Evolutionary conservation across 2,888 invertebrate species (phyloP).

Genomic region (Brachylomia viminalis): DNA sequence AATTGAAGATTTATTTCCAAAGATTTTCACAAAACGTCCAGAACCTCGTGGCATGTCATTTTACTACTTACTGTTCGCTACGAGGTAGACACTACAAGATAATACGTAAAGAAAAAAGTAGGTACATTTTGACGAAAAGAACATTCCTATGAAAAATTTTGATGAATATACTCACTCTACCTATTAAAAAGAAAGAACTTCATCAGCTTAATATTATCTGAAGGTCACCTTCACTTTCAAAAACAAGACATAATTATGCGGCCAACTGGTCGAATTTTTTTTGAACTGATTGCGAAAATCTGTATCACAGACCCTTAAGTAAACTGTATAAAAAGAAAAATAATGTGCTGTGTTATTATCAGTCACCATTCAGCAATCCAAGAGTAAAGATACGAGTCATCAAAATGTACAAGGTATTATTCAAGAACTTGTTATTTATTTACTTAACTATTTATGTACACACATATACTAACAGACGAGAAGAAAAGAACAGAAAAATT

Average conservation of each 20-base stretch:
- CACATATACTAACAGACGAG: too few species aligned
- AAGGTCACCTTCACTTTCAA: conserved; percentile 35
- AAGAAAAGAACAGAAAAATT: too few species aligned
- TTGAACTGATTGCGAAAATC: conserved; percentile 16
- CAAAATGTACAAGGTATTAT: conserved; percentile 44
- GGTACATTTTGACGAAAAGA: too few species aligned
- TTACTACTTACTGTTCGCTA: too few species aligned
- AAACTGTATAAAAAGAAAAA: conserved; percentile 28
- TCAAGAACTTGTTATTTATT: neutral
- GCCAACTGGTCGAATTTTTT: conserved; percentile 27
- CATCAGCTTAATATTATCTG: neutral
- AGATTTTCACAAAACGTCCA: too few species aligned
- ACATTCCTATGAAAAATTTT: too few species aligned
- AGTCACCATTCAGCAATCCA: conserved; percentile 10
- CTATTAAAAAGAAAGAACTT: conserved; percentile 9
- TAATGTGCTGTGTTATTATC: conserved; percentile 4
- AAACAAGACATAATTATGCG: conserved; percentile 2
- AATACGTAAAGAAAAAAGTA: too few species aligned
- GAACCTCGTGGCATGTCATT: too few species aligned
- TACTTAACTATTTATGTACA: too few species aligned
- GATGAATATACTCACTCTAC: neutral
- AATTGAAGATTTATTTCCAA: too few species aligned
- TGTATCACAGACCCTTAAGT: conserved; percentile 20
- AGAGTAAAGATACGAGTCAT: neutral
- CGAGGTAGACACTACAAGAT: too few species aligned